Evolutionary conservation across 2,888 invertebrate genomes (phyloP), one percentile per base, ranked within the genome.

Genomic region (Drosophila borealis): DNA sequence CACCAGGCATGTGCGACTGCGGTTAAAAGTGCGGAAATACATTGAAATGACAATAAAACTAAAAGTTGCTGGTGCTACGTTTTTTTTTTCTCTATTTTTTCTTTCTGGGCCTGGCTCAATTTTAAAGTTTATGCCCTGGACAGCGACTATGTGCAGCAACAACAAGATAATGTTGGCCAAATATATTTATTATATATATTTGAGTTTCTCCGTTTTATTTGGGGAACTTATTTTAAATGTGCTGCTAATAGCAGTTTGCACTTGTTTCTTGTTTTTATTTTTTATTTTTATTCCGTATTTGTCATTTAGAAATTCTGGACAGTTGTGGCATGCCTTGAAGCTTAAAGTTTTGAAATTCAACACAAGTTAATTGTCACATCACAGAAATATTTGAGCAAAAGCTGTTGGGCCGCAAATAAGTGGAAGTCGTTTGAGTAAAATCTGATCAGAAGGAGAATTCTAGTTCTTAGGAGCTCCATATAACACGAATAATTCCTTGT

Each of bases 41-140:
- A 89, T 88, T 89, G 86, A 85, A 89, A 88, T 82, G 86, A 87
- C 89, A 89, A 85, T 87, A 88, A 87, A 89, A 89, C 89, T 80
- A 86, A 88, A 89, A 86, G 70, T 78, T 84, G 71, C 71, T 74
- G 66, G 62, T 62, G 62, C 73, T 66, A 54, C 76, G 60, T 54
- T 62, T 75, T 59, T 55, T 19, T n/a, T 3, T 45, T 14, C 10
- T 29, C 11, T 46, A 19, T 9, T 25, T 63, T 59, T 61, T 61
- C 53, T 71, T 67, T 65, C 61, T 69, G 55, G 44, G 61, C 59
- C 56, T 44, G 61, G 54, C 77, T 78, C 78, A 71, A 75, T 78
- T 82, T 82, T 82, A 80, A 88, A 88, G 72, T 86, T 88, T 82
- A 83, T 88, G 75, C 45, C 59, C 67, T 39, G 69, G 78, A 71